Percentiles rank a stretch among this genome's conserved stretches.
These are phyloP conservation scores for Illadopsis cleaveri DNA, from an alignment of 2,113 vertebrate genomes.

Conservation along the genomic window DNA sequence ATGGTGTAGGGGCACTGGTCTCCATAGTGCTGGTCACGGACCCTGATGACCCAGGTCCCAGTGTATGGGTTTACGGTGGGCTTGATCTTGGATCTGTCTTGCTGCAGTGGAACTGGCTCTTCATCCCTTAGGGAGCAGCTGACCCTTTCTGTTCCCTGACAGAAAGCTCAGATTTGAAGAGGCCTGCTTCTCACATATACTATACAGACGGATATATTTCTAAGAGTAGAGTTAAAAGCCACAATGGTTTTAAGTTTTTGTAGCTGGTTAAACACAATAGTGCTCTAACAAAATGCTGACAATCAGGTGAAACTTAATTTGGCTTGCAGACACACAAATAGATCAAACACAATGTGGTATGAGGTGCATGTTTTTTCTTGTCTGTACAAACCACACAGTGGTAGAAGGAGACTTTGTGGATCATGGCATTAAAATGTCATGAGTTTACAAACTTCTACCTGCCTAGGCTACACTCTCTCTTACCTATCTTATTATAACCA, in stretches of 20 bases:
- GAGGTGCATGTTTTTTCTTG: neutral
- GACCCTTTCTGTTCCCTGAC: neutral
- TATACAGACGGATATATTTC: neutral
- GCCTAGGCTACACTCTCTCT: neutral
- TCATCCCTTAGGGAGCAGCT: neutral
- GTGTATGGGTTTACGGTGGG: neutral
- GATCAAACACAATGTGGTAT: neutral
- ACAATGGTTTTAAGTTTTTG: neutral
- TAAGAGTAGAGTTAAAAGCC: neutral
- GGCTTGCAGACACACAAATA: neutral
- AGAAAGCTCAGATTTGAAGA: neutral
- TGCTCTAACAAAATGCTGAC: neutral
- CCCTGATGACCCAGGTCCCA: neutral
- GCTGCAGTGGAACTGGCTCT: neutral
- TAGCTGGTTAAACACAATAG: neutral
- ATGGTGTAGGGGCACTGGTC: neutral
- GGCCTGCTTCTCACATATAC: neutral
- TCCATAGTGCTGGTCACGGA: neutral
- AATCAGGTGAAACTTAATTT: neutral
- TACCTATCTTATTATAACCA: neutral
- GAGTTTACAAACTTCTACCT: neutral
- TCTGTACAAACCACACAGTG: neutral
- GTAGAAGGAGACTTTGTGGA: neutral
- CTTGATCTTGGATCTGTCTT: neutral
- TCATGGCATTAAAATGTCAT: neutral